Evolutionary conservation across 2,113 vertebrate genomes (phyloP).

Genomic region (Heptranchias perlo): DNA sequence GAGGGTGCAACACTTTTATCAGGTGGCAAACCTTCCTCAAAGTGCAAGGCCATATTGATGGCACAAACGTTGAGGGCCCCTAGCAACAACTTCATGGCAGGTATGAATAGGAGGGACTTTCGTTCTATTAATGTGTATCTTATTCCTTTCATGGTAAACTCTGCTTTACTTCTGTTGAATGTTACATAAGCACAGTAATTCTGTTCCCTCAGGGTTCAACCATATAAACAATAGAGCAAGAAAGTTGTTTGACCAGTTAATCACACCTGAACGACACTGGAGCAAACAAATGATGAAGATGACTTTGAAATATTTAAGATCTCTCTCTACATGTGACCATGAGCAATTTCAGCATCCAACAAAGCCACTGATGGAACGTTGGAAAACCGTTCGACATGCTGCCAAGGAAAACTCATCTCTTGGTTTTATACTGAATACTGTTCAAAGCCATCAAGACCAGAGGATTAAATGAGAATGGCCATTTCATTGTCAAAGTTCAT

Average conservation of each 20-base stretch:
- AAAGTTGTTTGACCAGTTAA: neutral
- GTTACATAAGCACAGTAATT: neutral
- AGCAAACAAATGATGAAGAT: neutral
- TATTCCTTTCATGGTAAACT: neutral
- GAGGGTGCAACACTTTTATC: neutral
- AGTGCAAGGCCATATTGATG: neutral
- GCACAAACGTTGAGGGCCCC: neutral
- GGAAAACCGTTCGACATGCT: too few relatives aligned
- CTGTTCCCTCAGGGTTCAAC: neutral
- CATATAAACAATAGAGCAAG: neutral
- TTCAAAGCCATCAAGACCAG: too few relatives aligned
- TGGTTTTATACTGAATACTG: too few relatives aligned
- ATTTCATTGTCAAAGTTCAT: too few relatives aligned
- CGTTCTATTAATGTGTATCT: neutral
- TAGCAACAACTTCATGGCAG: neutral
- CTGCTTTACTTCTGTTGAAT: too few relatives aligned
- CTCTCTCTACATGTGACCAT: neutral
- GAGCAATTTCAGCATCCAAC: neutral
- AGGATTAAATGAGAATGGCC: too few relatives aligned
- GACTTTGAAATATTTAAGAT: neutral
- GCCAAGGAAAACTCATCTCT: too few relatives aligned
- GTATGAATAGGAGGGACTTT: neutral
- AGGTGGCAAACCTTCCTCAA: neutral
- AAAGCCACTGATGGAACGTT: too few relatives aligned
- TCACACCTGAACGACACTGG: neutral